These are phyloP conservation scores for Vireo griseus DNA, from an alignment of 2,797 vertebrate genomes.

Conservation along the genomic window DNA sequence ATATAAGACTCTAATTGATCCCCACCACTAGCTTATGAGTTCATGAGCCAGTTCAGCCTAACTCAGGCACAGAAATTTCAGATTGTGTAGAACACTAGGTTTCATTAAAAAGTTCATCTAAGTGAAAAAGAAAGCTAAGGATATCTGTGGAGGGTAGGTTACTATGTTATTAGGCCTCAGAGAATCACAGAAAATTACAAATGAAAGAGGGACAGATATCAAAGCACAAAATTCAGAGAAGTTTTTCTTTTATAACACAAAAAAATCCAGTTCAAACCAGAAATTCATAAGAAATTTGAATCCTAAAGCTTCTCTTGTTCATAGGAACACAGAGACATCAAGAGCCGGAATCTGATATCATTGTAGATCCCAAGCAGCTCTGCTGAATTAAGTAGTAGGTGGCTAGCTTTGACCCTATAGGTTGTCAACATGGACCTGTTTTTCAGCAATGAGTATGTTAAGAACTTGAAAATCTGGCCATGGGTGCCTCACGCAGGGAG, in stretches of 20 bases:
- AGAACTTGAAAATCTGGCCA: constrained; percentile 49
- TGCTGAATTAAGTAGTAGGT: not conserved
- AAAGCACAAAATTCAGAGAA: not conserved
- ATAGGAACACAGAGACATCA: not conserved
- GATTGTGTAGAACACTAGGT: not conserved
- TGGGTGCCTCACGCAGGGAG: not conserved
- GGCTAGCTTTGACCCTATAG: not conserved
- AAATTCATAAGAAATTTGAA: not conserved
- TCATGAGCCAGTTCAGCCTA: not conserved
- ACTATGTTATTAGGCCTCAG: not conserved
- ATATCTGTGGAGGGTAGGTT: not conserved
- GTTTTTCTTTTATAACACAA: not conserved
- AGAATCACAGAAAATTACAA: not conserved
- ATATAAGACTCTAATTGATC: not conserved
- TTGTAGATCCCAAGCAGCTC: not conserved
- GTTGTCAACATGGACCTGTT: constrained; percentile 25
- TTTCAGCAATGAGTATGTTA: not conserved
- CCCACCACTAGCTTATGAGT: not conserved
- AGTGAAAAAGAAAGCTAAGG: not conserved
- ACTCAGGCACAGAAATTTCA: not conserved
- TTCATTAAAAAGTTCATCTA: not conserved
- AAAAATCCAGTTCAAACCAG: not conserved
- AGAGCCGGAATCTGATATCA: not conserved
- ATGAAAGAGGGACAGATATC: not conserved
- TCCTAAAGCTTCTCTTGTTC: not conserved